Evolutionary conservation across 2,888 invertebrate genomes (phyloP).

Genomic region (Corythucha ciliata): DNA sequence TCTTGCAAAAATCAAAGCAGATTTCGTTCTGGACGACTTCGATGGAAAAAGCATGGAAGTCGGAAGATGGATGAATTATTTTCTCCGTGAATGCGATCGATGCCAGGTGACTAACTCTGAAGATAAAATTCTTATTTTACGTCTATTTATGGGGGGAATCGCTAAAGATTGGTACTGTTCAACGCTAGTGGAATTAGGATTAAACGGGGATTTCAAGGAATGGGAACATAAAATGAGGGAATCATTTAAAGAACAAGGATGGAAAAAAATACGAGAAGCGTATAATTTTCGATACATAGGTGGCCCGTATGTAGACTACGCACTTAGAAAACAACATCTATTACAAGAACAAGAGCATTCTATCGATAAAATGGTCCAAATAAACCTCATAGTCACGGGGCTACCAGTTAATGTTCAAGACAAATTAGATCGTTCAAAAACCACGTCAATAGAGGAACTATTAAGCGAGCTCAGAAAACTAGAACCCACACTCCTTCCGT

Average conservation of each 20-base stretch:
- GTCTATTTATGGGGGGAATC: constrained; percentile 12
- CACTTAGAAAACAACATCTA: background rate
- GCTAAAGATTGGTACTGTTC: constrained; percentile 16
- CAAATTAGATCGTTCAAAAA: background rate
- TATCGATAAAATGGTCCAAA: constrained; percentile 13
- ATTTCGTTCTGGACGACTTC: constrained; percentile 13
- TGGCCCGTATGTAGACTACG: background rate
- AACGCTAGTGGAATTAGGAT: constrained; percentile 6
- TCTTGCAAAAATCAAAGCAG: constrained; percentile 9
- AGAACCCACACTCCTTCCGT: too few relatives aligned
- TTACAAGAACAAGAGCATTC: too few relatives aligned
- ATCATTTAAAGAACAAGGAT: background rate
- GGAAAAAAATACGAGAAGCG: constrained; percentile 9
- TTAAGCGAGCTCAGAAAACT: too few relatives aligned
- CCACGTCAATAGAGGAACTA: background rate
- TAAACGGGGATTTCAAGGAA: background rate
- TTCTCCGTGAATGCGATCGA: constrained; percentile 9
- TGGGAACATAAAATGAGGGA: constrained; percentile 15
- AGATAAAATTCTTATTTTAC: constrained; percentile 18
- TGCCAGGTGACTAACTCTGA: constrained; percentile 4
- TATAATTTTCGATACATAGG: constrained; percentile 5
- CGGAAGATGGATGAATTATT: constrained; percentile 1
- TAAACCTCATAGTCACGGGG: too few relatives aligned
- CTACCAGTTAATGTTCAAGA: too few relatives aligned
- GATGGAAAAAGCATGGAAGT: constrained; percentile 13